Evolutionary conservation across 2,888 invertebrate genomes (phyloP).

Genomic region (Nezara viridula): DNA sequence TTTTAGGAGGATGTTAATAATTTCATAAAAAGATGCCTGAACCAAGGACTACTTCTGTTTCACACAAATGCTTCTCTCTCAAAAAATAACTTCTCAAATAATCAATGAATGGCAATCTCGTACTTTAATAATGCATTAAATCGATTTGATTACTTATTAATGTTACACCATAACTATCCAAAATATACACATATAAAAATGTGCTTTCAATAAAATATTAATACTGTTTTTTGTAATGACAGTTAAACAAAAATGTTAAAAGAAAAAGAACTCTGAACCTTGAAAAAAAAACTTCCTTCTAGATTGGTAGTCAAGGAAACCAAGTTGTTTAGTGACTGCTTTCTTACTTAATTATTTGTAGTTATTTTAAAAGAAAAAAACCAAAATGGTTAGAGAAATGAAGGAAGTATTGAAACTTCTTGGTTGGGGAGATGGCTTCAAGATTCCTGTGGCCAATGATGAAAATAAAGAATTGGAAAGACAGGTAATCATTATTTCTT

Average conservation of each 20-base stretch:
- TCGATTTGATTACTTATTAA: no score
- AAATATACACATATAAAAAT: no score
- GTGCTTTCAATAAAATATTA: background rate
- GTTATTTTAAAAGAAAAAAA: background rate
- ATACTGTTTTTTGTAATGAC: background rate
- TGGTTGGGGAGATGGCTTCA: conserved; percentile 83
- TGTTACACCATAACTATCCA: no score
- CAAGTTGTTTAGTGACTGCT: background rate
- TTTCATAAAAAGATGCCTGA: no score
- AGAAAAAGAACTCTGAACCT: background rate
- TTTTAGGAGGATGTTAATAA: no score
- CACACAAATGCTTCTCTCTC: no score
- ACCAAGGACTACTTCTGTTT: no score
- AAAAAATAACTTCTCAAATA: no score
- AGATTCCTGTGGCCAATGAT: conserved; percentile 83
- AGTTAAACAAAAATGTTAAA: background rate
- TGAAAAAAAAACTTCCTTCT: background rate
- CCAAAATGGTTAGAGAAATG: conserved; percentile 69
- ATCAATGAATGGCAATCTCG: no score
- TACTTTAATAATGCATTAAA: no score
- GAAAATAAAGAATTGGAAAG: conserved; percentile 76
- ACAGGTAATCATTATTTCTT: conserved; percentile 69
- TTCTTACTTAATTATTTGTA: conserved; percentile 12
- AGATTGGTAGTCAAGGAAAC: background rate
- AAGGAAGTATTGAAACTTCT: conserved; percentile 77